Evolutionary conservation across 1,140 invertebrate genomes (phyloP).

Genomic region (Apis cerana): DNA sequence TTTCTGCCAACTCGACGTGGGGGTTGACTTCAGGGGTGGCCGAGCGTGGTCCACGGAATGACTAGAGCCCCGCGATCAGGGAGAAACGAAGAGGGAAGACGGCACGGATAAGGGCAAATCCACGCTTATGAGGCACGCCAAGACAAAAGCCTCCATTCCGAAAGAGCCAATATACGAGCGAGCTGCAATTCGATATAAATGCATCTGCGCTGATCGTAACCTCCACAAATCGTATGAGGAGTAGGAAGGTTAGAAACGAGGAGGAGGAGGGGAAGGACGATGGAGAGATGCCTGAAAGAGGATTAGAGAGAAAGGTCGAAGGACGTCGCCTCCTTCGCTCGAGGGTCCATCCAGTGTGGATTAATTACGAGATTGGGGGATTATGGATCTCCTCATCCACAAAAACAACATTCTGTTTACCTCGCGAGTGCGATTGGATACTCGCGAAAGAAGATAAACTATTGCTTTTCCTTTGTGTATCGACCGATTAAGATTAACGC

Average conservation of each 20-base stretch:
- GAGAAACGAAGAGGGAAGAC: constrained; percentile 52
- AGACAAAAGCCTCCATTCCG: constrained; percentile 79
- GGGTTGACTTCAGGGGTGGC: constrained; percentile 74
- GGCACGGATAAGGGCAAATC: constrained; percentile 76
- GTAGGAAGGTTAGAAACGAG: background rate
- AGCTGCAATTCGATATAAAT: constrained; percentile 79
- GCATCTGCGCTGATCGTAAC: constrained; percentile 76
- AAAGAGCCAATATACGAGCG: constrained; percentile 74
- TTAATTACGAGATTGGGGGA: constrained; percentile 61
- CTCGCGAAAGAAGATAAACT: no score
- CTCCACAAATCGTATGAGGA: constrained; percentile 55
- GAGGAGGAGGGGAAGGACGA: background rate
- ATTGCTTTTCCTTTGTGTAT: background rate
- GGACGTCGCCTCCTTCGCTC: constrained; percentile 50
- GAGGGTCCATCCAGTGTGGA: constrained; percentile 52
- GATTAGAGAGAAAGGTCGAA: constrained; percentile 73
- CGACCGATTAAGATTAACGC: background rate
- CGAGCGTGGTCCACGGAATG: constrained; percentile 71
- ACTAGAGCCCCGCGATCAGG: constrained; percentile 29
- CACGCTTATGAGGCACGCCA: constrained; percentile 78
- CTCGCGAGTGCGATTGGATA: background rate
- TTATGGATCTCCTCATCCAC: constrained; percentile 27
- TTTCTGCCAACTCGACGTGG: constrained; percentile 53
- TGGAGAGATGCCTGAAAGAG: constrained; percentile 51
- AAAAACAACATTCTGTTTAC: constrained; percentile 49